Evolutionary conservation across 1,140 invertebrate species (phyloP).

Genomic region (Popillia japonica): DNA sequence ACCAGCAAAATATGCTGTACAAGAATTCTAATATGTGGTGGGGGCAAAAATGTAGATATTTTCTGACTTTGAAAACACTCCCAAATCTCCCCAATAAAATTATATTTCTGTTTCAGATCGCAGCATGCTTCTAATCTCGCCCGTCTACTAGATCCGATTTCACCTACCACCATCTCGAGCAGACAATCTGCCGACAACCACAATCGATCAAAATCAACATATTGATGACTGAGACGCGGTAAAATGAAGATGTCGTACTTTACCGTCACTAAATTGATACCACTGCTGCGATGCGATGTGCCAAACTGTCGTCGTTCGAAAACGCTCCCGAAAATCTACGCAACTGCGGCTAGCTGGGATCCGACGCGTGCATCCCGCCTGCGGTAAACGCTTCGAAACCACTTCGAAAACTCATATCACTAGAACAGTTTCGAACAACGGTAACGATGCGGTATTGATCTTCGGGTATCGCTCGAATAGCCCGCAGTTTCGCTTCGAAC

Average conservation of each 20-base stretch:
- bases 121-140: not conserved
- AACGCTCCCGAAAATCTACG: slow-evolving; percentile 38
- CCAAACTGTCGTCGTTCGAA: slow-evolving; percentile 32
- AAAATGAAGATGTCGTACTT: not conserved
- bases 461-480: no score
- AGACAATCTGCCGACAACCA: not conserved
- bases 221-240: not conserved
- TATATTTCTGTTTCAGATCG: not conserved
- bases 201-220: not conserved
- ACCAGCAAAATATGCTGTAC: no score
- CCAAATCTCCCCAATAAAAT: no score
- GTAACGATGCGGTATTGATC: no score
- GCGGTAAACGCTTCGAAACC: slow-evolving; percentile 39
- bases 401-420: not conserved
- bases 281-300: slow-evolving; percentile 43
- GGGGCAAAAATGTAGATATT: no score
- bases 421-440: no score
- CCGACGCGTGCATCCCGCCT: slow-evolving; percentile 43
- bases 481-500: no score
- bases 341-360: slow-evolving; percentile 42
- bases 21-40: no score
- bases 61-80: no score
- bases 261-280: not conserved
- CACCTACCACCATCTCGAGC: not conserved
- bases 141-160: not conserved